phyloP scores from a whole-genome alignment of 1,140 invertebrate species.

The Antheraea pernyi region DNA sequence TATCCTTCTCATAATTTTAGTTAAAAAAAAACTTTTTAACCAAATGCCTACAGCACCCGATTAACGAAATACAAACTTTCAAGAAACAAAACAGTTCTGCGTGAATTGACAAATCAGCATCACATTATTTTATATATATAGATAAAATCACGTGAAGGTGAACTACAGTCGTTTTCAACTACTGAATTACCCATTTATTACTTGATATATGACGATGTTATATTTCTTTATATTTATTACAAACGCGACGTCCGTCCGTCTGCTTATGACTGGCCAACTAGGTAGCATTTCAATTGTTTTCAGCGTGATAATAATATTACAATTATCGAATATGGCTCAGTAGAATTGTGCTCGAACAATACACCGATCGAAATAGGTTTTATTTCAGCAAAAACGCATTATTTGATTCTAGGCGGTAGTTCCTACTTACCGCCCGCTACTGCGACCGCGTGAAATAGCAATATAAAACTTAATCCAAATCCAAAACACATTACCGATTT shows the following conservation, averaged over 20 bases:
- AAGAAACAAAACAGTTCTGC: not conserved
- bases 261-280: not conserved
- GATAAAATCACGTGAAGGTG: not conserved
- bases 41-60: too few species aligned
- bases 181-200: constrained; percentile 5
- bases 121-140: not conserved
- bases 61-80: too few species aligned
- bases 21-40: too few species aligned
- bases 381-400: too few species aligned
- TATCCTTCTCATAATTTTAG: too few species aligned
- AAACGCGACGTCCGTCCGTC: not conserved
- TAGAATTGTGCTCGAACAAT: too few species aligned
- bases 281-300: not conserved
- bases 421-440: too few species aligned
- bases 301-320: not conserved
- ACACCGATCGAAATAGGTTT: too few species aligned
- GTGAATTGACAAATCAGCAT: not conserved
- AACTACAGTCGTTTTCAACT: not conserved
- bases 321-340: not conserved
- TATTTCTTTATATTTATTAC: not conserved
- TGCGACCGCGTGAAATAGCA: too few species aligned
- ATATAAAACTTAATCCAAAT: too few species aligned
- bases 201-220: not conserved
- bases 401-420: too few species aligned
- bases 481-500: too few species aligned